phyloP scores from a whole-genome alignment of 2,113 vertebrate genomes.

The Capreolus pygargus region DNA sequence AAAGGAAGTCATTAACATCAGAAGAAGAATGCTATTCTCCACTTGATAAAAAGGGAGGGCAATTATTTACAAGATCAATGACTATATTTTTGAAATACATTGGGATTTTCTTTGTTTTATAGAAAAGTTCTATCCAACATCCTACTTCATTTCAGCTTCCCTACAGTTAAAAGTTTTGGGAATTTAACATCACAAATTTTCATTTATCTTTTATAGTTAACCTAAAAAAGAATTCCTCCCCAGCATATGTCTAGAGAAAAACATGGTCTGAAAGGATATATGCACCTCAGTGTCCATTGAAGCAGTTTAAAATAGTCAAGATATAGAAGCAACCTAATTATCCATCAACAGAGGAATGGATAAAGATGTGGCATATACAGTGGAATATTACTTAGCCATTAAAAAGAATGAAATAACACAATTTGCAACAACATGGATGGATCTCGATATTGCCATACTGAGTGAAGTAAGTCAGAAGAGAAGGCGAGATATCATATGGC shows the following conservation, averaged over 20 bases:
- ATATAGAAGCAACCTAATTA: neutral
- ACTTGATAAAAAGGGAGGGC: neutral
- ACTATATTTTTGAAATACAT: neutral
- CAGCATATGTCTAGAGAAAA: neutral
- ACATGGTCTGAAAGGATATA: neutral
- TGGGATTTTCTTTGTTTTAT: neutral
- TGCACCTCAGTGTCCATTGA: neutral
- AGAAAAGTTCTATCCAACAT: neutral
- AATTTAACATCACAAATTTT: neutral
- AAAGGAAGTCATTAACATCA: neutral
- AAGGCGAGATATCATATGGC: neutral
- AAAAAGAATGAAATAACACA: neutral
- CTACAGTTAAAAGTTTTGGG: neutral
- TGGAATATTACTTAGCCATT: neutral
- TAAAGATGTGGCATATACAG: neutral
- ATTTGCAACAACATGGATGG: neutral
- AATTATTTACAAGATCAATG: neutral
- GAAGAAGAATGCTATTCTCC: neutral
- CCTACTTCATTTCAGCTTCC: neutral
- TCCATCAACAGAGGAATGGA: neutral
- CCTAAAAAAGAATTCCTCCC: neutral
- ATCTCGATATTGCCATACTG: neutral
- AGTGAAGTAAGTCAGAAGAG: neutral
- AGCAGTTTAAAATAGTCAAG: neutral
- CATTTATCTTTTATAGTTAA: neutral